phyloP scores from a whole-genome alignment of 2,113 vertebrate genomes.

The Romanogobio albipinnatus region DNA sequence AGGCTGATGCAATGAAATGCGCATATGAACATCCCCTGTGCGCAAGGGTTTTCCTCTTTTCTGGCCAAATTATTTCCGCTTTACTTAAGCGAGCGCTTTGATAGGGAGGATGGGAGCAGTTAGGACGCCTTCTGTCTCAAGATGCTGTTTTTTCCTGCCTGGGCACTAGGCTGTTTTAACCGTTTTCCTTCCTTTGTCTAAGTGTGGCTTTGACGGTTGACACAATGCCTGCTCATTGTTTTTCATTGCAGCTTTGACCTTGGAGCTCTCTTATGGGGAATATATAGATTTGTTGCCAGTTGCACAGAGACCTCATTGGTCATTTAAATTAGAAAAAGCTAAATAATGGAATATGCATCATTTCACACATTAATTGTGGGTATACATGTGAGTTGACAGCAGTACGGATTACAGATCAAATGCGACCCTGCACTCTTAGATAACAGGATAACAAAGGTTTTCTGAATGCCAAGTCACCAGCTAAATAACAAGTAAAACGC shows the following conservation, averaged over 20 bases:
- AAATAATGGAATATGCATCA: background rate
- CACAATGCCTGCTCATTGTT: conserved; percentile 14
- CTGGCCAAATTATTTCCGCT: background rate
- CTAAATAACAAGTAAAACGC: too few relatives aligned
- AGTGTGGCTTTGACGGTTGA: background rate
- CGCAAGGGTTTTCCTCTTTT: background rate
- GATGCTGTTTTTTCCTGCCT: conserved; percentile 38
- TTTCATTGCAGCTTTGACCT: background rate
- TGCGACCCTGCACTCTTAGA: too few relatives aligned
- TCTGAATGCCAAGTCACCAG: too few relatives aligned
- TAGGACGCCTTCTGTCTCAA: conserved; percentile 23
- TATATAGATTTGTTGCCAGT: background rate
- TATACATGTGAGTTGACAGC: background rate
- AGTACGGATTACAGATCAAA: too few relatives aligned
- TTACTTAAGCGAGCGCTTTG: background rate
- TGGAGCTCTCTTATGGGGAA: background rate
- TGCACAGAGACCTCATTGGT: background rate
- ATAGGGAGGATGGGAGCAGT: background rate
- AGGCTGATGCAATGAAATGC: background rate
- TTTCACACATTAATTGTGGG: background rate
- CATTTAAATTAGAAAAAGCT: background rate
- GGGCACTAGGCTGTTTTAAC: background rate
- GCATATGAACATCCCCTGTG: background rate
- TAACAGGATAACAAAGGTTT: too few relatives aligned
- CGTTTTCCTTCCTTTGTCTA: conserved; percentile 47